A percentile compares a stretch with the other conserved stretches of the same genome.
phyloP scores from a whole-genome alignment of 2,113 vertebrate genomes.

The Alaudala cheleensis region DNA sequence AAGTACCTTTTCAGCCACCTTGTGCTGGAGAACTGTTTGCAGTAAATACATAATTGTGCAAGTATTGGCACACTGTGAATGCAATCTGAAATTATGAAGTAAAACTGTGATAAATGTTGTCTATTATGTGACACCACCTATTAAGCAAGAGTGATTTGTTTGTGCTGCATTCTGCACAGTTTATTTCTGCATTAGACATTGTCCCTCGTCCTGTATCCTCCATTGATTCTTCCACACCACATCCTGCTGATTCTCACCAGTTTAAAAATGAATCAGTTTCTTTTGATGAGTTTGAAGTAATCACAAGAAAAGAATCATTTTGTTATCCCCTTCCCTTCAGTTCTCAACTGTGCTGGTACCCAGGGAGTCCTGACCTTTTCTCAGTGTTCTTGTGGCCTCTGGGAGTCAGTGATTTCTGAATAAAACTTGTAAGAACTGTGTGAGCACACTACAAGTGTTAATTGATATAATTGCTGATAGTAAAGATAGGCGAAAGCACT shows the following conservation, averaged over 20 bases:
- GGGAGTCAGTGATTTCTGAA: neutral
- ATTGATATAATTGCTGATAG: neutral
- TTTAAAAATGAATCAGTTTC: neutral
- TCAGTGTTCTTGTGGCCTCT: neutral
- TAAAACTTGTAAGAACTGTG: neutral
- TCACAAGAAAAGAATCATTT: neutral
- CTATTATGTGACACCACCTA: neutral
- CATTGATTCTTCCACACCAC: neutral
- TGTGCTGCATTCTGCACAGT: neutral
- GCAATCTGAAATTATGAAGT: constrained; percentile 1
- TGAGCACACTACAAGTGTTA: neutral
- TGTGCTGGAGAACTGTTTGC: neutral
- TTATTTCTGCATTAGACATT: constrained; percentile 1
- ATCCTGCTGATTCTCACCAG: neutral
- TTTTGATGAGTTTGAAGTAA: neutral
- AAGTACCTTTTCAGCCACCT: neutral
- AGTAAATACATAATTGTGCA: neutral
- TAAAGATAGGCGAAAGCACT: neutral
- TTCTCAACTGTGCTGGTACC: neutral
- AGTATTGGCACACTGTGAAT: neutral
- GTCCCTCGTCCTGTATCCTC: neutral
- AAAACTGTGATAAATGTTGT: neutral
- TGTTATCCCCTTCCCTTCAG: neutral
- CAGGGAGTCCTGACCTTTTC: neutral
- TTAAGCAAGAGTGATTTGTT: neutral